phyloP scores from a whole-genome alignment of 2,113 vertebrate genomes.

The Arenaria interpres region DNA sequence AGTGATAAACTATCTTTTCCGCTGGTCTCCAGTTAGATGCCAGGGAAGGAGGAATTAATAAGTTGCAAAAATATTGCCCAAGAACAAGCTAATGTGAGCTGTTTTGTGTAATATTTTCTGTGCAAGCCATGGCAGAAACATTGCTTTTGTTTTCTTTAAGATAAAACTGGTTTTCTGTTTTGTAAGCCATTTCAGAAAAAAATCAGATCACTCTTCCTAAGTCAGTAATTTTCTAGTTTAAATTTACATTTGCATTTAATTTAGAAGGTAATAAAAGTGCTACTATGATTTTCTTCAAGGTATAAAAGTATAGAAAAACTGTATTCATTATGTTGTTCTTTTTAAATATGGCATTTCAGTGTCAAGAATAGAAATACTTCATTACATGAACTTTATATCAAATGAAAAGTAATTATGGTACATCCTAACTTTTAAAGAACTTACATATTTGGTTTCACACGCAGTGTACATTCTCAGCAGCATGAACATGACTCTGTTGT shows the following conservation, averaged over 20 bases:
- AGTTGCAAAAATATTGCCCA: not conserved
- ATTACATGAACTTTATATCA: not conserved
- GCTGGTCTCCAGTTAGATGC: not conserved
- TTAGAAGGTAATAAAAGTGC: not conserved
- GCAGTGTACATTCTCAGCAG: not conserved
- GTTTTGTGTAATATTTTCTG: not conserved
- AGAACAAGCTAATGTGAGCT: not conserved
- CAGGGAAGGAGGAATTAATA: not conserved
- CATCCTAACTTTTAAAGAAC: not conserved
- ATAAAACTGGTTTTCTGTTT: not conserved
- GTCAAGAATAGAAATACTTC: not conserved
- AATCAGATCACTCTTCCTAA: not conserved
- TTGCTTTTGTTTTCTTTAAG: not conserved
- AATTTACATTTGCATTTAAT: not conserved
- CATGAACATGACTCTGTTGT: not conserved
- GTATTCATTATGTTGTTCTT: not conserved
- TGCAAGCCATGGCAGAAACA: not conserved
- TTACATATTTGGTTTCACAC: not conserved
- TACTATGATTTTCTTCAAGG: not conserved
- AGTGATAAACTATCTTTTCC: not conserved
- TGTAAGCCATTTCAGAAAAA: not conserved
- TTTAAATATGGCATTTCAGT: not conserved
- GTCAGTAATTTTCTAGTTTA: not conserved
- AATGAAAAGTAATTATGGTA: not conserved
- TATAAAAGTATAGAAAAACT: not conserved